A percentile compares a stretch with the other conserved stretches of the same genome.
phyloP scores from a whole-genome alignment of 2,888 invertebrate species.

The Eristalinus sepulchralis region DNA sequence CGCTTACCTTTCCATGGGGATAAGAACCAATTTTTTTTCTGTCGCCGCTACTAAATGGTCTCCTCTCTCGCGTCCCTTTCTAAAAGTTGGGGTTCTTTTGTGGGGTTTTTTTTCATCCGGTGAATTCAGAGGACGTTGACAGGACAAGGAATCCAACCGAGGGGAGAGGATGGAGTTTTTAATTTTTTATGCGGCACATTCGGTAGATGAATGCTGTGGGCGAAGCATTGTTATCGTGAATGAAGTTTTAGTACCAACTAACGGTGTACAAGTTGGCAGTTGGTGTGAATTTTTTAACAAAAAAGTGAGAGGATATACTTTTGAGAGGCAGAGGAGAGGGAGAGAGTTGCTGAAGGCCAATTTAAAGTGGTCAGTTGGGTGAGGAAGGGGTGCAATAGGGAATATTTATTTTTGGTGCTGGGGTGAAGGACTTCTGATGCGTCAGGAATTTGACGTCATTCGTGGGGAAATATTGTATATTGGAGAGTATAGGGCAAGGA shows the following conservation, averaged over 20 bases:
- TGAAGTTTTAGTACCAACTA: neutral
- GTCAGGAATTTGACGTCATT: no score
- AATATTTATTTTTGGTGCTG: no score
- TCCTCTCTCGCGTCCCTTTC: neutral
- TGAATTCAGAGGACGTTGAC: neutral
- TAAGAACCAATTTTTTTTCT: neutral
- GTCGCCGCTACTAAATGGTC: neutral
- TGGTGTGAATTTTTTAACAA: neutral
- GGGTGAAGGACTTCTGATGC: no score
- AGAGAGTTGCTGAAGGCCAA: neutral
- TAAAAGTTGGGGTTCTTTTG: neutral
- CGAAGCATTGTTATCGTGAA: neutral
- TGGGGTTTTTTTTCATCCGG: neutral
- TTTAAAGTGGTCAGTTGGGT: no score
- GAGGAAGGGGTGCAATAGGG: no score
- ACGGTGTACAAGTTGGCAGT: neutral
- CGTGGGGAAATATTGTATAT: no score
- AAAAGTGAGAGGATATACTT: neutral
- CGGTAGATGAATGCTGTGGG: neutral
- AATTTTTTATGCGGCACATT: neutral
- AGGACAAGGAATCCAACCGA: neutral
- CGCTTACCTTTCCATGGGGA: neutral
- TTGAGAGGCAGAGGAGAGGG: no score
- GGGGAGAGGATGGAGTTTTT: neutral
- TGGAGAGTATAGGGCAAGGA: no score